Conservation (phyloP, 2,888 invertebrate species). For the Pterobdella sp. region DNA sequence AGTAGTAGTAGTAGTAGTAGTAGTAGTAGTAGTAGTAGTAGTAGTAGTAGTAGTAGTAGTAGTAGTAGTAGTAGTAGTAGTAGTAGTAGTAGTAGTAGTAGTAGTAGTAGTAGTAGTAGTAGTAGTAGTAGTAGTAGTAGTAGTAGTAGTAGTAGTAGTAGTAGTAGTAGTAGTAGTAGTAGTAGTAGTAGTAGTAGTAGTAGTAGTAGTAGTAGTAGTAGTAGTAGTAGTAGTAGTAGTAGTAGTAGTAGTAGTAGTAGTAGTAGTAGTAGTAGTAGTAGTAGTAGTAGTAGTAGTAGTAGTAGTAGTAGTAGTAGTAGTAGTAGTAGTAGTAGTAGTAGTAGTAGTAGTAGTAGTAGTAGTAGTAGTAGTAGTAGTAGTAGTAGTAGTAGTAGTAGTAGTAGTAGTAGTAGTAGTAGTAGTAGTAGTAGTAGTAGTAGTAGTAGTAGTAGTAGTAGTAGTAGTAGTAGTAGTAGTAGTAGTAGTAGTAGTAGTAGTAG, state of each 20-base stretch:
- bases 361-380: conserved; percentile 21
- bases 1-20: conserved; percentile 19
- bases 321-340: conserved; percentile 21
- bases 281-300: conserved; percentile 19
- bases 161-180: conserved; percentile 21
- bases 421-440: conserved; percentile 21
- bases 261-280: conserved; percentile 19
- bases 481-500: conserved; percentile 21
- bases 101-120: conserved; percentile 21
- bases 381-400: conserved; percentile 21
- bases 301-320: conserved; percentile 21
- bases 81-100: conserved; percentile 21
- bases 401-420: conserved; percentile 19
- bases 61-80: conserved; percentile 21
- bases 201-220: conserved; percentile 21
- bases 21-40: conserved; percentile 21
- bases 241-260: conserved; percentile 21
- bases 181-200: conserved; percentile 21
- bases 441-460: conserved; percentile 21
- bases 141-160: conserved; percentile 21
- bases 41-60: conserved; percentile 19
- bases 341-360: conserved; percentile 19
- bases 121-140: conserved; percentile 21
- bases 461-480: conserved; percentile 19
- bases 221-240: conserved; percentile 21